Percentiles rank a stretch among this genome's conserved stretches.
Evolutionary conservation across 2,797 vertebrate genomes (phyloP).

Genomic region (Malacoraja senta): DNA sequence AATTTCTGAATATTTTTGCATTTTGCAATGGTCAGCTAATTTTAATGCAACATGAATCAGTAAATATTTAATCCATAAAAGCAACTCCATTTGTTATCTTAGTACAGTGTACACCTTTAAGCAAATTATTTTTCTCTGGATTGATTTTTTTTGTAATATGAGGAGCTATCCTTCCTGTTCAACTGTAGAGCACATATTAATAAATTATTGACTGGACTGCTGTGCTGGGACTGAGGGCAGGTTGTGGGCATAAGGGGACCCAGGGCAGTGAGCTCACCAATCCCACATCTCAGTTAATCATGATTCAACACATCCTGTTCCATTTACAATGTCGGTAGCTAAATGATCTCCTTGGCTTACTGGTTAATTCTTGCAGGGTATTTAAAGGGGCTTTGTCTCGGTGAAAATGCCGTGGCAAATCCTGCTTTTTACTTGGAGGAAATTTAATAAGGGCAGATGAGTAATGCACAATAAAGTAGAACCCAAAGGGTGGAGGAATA

Average conservation of each 20-base stretch:
- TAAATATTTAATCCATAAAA: neutral
- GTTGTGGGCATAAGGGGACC: conserved; percentile 3
- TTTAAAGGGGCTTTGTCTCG: neutral
- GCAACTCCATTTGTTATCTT: neutral
- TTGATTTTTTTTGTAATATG: conserved; percentile 8
- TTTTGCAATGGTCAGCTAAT: conserved; percentile 22
- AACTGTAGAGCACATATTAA: conserved; percentile 14
- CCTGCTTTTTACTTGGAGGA: neutral
- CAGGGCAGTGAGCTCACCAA: neutral
- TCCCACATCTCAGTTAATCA: conserved; percentile 22
- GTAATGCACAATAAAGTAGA: neutral
- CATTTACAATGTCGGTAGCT: neutral
- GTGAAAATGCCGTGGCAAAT: neutral
- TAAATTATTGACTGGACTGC: conserved; percentile 33
- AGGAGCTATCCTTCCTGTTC: neutral
- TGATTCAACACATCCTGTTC: conserved; percentile 6
- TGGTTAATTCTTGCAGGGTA: neutral
- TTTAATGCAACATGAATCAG: neutral
- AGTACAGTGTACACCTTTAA: neutral
- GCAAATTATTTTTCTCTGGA: neutral
- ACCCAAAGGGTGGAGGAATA: neutral
- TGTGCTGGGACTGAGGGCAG: neutral
- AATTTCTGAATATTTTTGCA: conserved; percentile 15
- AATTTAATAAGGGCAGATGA: neutral
- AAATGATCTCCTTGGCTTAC: conserved; percentile 12